Base-by-base conservation (phyloP, 2,113 vertebrate species). In the Lates calcarifer region DNA sequence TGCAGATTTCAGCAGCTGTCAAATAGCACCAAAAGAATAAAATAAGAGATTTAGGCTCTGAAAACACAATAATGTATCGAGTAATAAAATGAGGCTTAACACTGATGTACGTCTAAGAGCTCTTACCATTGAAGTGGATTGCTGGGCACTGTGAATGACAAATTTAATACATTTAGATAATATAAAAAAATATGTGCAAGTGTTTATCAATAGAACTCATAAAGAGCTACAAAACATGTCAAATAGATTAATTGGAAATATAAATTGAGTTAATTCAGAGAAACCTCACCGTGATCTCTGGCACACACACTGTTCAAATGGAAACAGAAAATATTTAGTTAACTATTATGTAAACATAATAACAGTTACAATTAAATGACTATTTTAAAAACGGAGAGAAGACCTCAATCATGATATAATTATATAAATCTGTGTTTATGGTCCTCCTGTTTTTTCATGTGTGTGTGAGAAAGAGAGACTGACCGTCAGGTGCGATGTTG, bases 111-210 rank as follows among this genome's bases (percentile, higher is more conserved):
- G 4, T 55, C 1, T 26, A 12, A 39, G 3, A 55, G 22, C 0
- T 69, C 91, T 89, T 88, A 95, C 94, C 84, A 20, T 93, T 94
- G 64, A 78, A 28, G 12, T 0, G 53, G 18, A 41, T 94, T 3
- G 12, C 45, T 12, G 81, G 82, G 81, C 94, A 95, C 94, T 95
- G 84, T 71, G 14, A 51, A 79, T 3, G 8, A 84, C 3, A 76
- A 3, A 13, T 15, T 13, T 6, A 24, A 51, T 5, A 75, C 28
- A 64, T 22, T 65, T 13, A 43, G 15, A 49, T 22, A 47, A 2
- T 26, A 1, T n/a, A n/a, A n/a, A n/a, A n/a, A n/a, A n/a, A 17
- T n/a, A n/a, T n/a, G n/a, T 15, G n/a, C 3, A 22, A 13, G 0
- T 29, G 22, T 39, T 20, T 0, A 62, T 62, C 12, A 7, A 3